phyloP scores from a whole-genome alignment of 1,140 invertebrate species.

The Sycophila sp. region DNA sequence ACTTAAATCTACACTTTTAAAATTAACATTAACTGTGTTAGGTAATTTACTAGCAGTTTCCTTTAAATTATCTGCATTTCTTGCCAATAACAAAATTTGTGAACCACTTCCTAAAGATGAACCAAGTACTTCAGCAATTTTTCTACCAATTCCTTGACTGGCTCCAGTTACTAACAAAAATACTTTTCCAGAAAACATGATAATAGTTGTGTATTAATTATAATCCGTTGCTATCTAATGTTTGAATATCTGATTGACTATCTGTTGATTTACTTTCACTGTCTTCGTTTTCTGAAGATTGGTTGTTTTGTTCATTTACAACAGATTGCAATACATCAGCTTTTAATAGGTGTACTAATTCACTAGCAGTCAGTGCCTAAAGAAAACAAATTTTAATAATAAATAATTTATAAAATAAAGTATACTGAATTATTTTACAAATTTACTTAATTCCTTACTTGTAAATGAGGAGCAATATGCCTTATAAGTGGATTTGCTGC shows the following conservation, averaged over 20 bases:
- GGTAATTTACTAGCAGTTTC: conserved; percentile 68
- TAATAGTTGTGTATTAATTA: conserved; percentile 36
- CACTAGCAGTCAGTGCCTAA: conserved; percentile 65
- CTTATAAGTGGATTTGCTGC: conserved; percentile 61
- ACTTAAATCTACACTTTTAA: conserved; percentile 70
- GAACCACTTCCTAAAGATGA: conserved; percentile 72
- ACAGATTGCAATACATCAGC: conserved; percentile 61
- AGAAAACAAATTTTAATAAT: conserved; percentile 33
- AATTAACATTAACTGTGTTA: conserved; percentile 64
- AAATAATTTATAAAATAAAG: background rate
- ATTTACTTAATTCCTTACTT: conserved; percentile 44
- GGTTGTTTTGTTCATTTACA: conserved; percentile 46
- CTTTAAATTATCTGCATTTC: conserved; percentile 73
- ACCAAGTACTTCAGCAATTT: conserved; percentile 78
- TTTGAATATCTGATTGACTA: conserved; percentile 3
- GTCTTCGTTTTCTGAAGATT: conserved; percentile 37
- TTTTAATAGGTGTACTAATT: conserved; percentile 68
- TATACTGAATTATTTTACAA: background rate
- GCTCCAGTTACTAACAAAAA: conserved; percentile 83
- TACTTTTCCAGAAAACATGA: conserved; percentile 64
- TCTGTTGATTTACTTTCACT: conserved; percentile 25
- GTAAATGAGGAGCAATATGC: conserved; percentile 63
- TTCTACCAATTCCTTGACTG: conserved; percentile 86
- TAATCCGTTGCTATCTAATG: conserved; percentile 16
- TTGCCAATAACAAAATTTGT: conserved; percentile 79